Evolutionary conservation across 2,888 invertebrate genomes (phyloP), one percentile per base, ranked within the genome.

Genomic region (Carterocephalus palaemon): DNA sequence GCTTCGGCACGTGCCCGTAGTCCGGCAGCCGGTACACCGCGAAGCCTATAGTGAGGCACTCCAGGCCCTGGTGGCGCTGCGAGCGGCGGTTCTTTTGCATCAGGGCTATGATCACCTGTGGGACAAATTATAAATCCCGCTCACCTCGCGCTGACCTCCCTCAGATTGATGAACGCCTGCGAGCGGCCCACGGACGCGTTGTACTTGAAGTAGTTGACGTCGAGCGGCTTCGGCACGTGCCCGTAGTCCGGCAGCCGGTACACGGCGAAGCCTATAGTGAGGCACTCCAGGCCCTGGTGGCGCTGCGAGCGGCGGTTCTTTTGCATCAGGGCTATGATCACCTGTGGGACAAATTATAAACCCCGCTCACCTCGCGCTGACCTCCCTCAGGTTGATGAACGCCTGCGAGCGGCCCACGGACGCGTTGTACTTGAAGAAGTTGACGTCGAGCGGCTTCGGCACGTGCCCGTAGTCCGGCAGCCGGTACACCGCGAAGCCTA

Each of bases 331-430:
- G 95, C 97, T 13, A 97, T 91, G 64, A 99, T 96, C 29, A 88
- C 81, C 86, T 87, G 70, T 9, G 10, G 17, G n/a, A 9, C n/a
- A 19, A 9, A 26, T 3, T 10, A 6, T 9, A 15, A 34, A 12
- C 22, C 12, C 3, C n/a, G 7, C 48, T 47, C 38, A 87, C 87
- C 87, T 73, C 31, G 87, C 81, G 67, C 94, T 95, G 46, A 98
- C 95, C 88, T 99, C 99, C 41, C 99, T 89, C 46, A 97, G 87
- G 79, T 99, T 99, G 63, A 99, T 97, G 75, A 99, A 99, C 6
- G 96, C 93, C 48, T 95, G 95, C 1, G 97, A 95, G 48, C 97
- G 89, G 0, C 95, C 98, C 0, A 95, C 93, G 0, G 95, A 95
- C 0, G 95, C 93, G 72, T 96, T 97, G 82, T 96, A 97, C 76